phyloP scores from a whole-genome alignment of 1,140 invertebrate genomes.

The Helicorthomorpha holstii region DNA sequence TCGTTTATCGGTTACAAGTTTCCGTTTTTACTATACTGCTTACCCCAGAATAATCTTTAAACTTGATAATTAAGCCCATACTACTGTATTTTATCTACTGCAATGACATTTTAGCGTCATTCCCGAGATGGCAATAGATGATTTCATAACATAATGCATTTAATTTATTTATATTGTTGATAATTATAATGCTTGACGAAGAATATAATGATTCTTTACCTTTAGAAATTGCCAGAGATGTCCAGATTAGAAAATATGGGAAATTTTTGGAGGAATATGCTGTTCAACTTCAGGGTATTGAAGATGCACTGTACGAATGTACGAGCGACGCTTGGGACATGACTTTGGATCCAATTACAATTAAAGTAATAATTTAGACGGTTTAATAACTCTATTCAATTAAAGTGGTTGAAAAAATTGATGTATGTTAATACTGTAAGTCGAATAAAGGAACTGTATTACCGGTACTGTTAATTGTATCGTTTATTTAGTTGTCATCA shows the following conservation, averaged over 20 bases:
- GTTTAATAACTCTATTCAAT: too few species aligned
- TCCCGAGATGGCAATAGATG: too few species aligned
- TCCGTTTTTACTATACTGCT: too few species aligned
- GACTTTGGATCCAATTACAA: slow-evolving; percentile 36
- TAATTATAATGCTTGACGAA: neutral
- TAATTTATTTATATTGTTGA: neutral
- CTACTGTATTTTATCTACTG: too few species aligned
- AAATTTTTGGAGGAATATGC: slow-evolving; percentile 50
- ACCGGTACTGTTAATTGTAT: too few species aligned
- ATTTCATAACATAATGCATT: neutral
- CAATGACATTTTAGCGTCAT: too few species aligned
- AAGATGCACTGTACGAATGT: slow-evolving; percentile 31
- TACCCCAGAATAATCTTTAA: too few species aligned
- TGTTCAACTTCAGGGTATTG: slow-evolving; percentile 31
- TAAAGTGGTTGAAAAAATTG: neutral
- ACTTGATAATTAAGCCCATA: too few species aligned
- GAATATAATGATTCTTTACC: too few species aligned
- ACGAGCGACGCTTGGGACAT: slow-evolving; percentile 33
- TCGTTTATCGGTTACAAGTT: too few species aligned
- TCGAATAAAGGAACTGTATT: neutral
- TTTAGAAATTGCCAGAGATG: slow-evolving; percentile 40
- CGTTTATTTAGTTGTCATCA: slow-evolving; percentile 23
- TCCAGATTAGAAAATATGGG: slow-evolving; percentile 46
- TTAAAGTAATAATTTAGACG: slow-evolving; percentile 29
- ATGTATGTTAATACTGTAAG: neutral